Base-by-base conservation (phyloP, 2,797 vertebrate genomes). In the Emydoidea blandingii region DNA sequence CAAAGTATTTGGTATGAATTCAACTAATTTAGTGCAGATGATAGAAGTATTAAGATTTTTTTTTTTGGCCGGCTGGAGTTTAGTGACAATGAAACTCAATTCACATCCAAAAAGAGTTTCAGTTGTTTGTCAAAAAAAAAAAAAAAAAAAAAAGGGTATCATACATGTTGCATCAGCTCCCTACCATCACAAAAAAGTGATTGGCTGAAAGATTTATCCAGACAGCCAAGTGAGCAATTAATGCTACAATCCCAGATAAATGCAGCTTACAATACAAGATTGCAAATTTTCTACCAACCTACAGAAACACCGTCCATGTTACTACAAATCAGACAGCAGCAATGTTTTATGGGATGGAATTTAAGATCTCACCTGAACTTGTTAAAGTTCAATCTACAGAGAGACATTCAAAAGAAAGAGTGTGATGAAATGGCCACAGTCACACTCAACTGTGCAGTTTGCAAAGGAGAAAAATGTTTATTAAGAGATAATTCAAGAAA, bases 31-130 rank as follows among this genome's bases (percentile, higher is more conserved):
- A 95, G 65, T 34, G 87, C 83, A 89, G 86, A 86, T 89, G 76
- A 92, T 83, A 56, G 96, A 86, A 94, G 25, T 91, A 44, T 92
- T 76, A 85, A 92, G 79, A 90, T 53, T 95, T 31, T n/a, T 89
- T 89, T 90, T 65, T 94, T 95, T 54, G 85, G 85, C 88, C 59
- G 79, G 84, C 41, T 65, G 62, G 27, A 93, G 11, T 23, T 94
- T 90, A 1, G 1, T 68, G 56, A 93, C 79, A 91, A 87, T 79
- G 47, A 56, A 90, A 92, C 92, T 34, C 59, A 92, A 79, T 62
- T 90, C 0, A 62, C 74, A 62, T 89, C 83, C 50, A 91, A 92
- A 91, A 91, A 88, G 27, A 47, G 3, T 85, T 91, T 83, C 27
- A 76, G 15, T 8, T n/a, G 16, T n/a, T n/a, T 37, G 62, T 65